A percentile compares a stretch with the other conserved stretches of the same genome.
Conservation (phyloP, 2,797 vertebrate genomes). For the Florisuga fusca region DNA sequence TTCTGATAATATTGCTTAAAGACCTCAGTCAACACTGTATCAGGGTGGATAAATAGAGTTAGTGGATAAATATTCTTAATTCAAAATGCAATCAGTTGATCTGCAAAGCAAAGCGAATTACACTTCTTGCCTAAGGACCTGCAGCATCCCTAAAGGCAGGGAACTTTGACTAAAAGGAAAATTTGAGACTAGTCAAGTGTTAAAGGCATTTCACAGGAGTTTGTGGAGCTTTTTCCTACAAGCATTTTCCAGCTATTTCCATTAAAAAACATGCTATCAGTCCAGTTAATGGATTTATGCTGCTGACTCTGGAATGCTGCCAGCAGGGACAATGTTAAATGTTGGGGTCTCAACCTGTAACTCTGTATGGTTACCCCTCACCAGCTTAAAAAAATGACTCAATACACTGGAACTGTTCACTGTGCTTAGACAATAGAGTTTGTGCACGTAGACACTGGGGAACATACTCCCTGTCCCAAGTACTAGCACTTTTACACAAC, state of each 20-base stretch:
- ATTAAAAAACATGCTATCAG: background rate
- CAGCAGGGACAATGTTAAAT: background rate
- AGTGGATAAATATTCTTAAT: slow-evolving; percentile 43
- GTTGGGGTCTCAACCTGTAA: background rate
- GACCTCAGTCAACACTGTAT: slow-evolving; percentile 27
- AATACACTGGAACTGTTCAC: background rate
- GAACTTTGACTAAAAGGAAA: background rate
- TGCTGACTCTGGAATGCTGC: background rate
- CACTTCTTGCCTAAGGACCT: background rate
- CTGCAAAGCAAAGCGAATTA: slow-evolving; percentile 14
- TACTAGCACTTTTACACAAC: background rate
- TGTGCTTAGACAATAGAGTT: background rate
- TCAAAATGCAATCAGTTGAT: slow-evolving; percentile 32
- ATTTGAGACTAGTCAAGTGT: background rate
- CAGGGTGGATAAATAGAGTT: slow-evolving; percentile 1
- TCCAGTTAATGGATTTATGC: background rate
- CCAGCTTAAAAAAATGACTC: background rate
- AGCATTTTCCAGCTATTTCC: background rate
- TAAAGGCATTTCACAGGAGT: background rate
- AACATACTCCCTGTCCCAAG: background rate
- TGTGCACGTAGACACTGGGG: background rate
- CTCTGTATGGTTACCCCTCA: background rate
- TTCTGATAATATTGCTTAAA: slow-evolving; percentile 67
- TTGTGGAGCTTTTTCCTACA: background rate
- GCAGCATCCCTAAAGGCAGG: background rate